Conservation (phyloP, 2,797 vertebrate genomes). For the Epinephelus malabaricus region DNA sequence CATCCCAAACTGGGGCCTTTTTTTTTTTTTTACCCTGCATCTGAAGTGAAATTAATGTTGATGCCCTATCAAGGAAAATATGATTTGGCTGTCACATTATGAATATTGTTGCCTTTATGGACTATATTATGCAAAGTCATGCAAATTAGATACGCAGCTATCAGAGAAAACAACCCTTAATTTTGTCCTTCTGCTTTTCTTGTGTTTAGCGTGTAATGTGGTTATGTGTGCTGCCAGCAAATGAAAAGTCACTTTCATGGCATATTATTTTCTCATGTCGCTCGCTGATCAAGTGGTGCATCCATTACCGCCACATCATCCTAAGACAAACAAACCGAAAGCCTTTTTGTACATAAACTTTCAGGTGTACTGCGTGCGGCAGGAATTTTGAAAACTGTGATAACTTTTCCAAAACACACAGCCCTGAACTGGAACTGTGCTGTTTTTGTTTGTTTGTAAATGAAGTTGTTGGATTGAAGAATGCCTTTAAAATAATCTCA, state of each 20-base stretch:
- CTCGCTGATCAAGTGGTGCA: constrained; percentile 76
- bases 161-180: constrained; percentile 84
- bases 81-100: constrained; percentile 78
- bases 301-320: constrained; percentile 73
- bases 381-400: constrained; percentile 8
- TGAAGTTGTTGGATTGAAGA: constrained; percentile 31
- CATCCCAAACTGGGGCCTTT: constrained; percentile 20
- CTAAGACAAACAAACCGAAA: constrained; percentile 67
- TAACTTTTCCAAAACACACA: constrained; percentile 35
- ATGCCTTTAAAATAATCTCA: constrained; percentile 37
- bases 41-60: constrained; percentile 71
- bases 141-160: constrained; percentile 81
- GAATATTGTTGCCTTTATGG: constrained; percentile 79
- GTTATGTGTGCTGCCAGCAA: constrained; percentile 81
- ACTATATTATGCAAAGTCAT: constrained; percentile 85
- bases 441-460: constrained; percentile 48
- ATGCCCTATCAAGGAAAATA: constrained; percentile 78
- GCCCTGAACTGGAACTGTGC: constrained; percentile 24
- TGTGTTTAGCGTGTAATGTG: constrained; percentile 81
- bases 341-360: constrained; percentile 48
- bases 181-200: constrained; percentile 84
- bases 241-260: constrained; percentile 87
- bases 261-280: constrained; percentile 78
- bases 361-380: not conserved
- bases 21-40: constrained; percentile 33